Conservation (phyloP, 2,888 invertebrate genomes). For the Nomada ferruginata region DNA sequence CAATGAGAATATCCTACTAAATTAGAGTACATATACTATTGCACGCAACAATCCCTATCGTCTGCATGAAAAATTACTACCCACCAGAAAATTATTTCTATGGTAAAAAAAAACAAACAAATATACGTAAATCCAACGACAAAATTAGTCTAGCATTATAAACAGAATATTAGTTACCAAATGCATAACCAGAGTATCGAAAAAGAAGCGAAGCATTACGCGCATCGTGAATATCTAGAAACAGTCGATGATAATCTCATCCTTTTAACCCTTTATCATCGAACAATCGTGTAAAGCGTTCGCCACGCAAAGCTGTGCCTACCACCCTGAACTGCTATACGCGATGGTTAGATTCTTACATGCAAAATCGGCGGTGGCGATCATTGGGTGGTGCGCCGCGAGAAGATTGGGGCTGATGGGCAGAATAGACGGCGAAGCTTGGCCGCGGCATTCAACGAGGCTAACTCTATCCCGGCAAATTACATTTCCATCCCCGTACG, state of each 20-base stretch:
- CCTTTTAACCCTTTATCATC: conserved; percentile 4
- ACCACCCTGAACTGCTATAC: neutral
- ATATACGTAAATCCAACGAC: too few relatives aligned
- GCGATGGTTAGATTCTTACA: conserved; percentile 57
- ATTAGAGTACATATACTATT: neutral
- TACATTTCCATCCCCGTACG: conserved; percentile 77
- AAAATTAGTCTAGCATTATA: too few relatives aligned
- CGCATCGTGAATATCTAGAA: too few relatives aligned
- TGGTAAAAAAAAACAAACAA: too few relatives aligned
- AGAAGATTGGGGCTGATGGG: conserved; percentile 54
- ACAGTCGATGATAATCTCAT: neutral
- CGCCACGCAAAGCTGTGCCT: conserved; percentile 39
- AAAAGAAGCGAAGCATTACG: too few relatives aligned
- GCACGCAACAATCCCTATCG: too few relatives aligned
- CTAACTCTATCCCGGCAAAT: conserved; percentile 77
- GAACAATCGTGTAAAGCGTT: conserved; percentile 9
- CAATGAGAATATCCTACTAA: neutral
- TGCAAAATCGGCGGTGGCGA: conserved; percentile 68
- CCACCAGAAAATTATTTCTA: too few relatives aligned
- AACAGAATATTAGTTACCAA: too few relatives aligned
- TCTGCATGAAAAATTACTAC: too few relatives aligned
- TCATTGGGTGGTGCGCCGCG: conserved; percentile 67
- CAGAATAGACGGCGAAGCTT: conserved; percentile 63
- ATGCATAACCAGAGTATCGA: too few relatives aligned
- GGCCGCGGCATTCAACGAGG: conserved; percentile 72